A percentile compares a stretch with the other conserved stretches of the same genome.
phyloP scores from a whole-genome alignment of 1,140 invertebrate species.

The Papilio dardanus region DNA sequence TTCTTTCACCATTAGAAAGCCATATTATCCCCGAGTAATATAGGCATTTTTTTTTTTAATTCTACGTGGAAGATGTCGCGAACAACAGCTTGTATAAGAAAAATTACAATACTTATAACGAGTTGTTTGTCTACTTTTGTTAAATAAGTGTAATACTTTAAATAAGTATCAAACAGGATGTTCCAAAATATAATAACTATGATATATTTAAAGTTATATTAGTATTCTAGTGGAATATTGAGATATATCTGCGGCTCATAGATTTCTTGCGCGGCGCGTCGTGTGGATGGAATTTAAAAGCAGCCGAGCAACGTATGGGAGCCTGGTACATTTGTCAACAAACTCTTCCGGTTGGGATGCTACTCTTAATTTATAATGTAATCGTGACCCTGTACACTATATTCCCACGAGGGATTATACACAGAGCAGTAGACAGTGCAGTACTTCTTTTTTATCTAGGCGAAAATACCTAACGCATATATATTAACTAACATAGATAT shows the following conservation, averaged over 20 bases:
- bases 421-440: background rate
- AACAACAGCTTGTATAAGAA: too few species aligned
- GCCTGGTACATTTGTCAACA: conserved; percentile 35
- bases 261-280: conserved; percentile 14
- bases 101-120: too few species aligned
- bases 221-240: background rate
- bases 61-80: too few species aligned
- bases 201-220: conserved; percentile 2
- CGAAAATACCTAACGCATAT: too few species aligned
- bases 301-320: conserved; percentile 26
- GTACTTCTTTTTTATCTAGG: background rate
- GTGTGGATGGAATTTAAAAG: conserved; percentile 31
- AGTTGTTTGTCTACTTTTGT: too few species aligned
- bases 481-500: too few species aligned
- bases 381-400: conserved; percentile 6
- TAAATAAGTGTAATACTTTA: background rate
- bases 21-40: too few species aligned
- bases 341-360: conserved; percentile 34
- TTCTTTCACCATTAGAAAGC: too few species aligned
- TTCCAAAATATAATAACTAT: background rate
- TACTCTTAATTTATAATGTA: conserved; percentile 36
- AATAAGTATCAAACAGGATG: too few species aligned
- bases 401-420: background rate
- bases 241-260: conserved; percentile 25
- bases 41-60: too few species aligned